Evolutionary conservation across 2,888 invertebrate species (phyloP), one percentile per base, ranked within the genome.

Genomic region (Stenolophus ochropezus): DNA sequence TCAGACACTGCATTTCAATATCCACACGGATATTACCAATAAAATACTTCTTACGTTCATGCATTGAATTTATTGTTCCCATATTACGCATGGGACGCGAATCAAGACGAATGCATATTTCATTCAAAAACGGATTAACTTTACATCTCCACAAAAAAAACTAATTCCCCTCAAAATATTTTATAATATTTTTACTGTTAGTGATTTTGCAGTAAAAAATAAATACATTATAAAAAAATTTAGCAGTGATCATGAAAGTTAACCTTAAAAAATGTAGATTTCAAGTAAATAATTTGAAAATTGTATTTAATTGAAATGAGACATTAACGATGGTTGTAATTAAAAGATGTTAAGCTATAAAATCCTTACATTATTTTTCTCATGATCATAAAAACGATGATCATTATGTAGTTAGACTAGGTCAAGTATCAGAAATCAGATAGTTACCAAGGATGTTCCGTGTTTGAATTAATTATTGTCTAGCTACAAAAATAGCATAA

Each of bases 11-110:
- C 65, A 69, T 61, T 61, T 61, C 61, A 61, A 61, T 61, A 61
- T 61, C n/a, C 61, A 61, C 61, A 25, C 4, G 61, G 61, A 61
- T 61, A 61, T 61, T 61, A 61, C 65, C 8, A 33, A 27, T 69
- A 69, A 69, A 69, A 33, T 69, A 69, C 18, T 69, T 69, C 27
- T 69, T 69, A 18, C 16, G 33, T 8, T 27, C 16, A 65, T 27
- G 5, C 27, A 58, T 58, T 25, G 16, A 33, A 33, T 69, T 69
- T 33, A 33, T 65, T 65, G 33, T 18, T 8, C 8, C n/a, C 27
- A 69, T 69, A 33, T 33, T 69, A 69, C 65, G 33, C 27, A 33
- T 18, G 65, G 33, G 33, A 42, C n/a, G n/a, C n/a, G n/a, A n/a
- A n/a, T n/a, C n/a, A n/a, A n/a, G n/a, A n/a, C n/a, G n/a, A n/a